Conservation (phyloP, 2,888 invertebrate species). For the Eupithecia inturbata region DNA sequence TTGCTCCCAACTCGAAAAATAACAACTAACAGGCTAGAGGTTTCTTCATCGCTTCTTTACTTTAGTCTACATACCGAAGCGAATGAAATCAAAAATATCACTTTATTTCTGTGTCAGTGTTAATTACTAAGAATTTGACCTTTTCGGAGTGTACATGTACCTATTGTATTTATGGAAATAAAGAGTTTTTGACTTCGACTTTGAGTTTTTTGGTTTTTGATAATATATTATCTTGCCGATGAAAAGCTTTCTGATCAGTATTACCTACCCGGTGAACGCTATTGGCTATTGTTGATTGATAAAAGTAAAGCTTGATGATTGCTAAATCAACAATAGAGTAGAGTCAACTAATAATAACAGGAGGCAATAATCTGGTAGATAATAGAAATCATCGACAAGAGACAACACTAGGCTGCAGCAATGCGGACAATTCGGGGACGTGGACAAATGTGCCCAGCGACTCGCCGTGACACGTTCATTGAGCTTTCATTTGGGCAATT, state of each 20-base stretch:
- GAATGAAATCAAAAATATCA: too few relatives aligned
- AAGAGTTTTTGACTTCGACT: too few relatives aligned
- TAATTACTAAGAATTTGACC: too few relatives aligned
- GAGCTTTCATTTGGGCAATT: slow-evolving; percentile 83
- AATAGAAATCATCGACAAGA: slow-evolving; percentile 47
- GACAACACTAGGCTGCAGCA: slow-evolving; percentile 71
- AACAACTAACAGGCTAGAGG: too few relatives aligned
- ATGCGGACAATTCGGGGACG: slow-evolving; percentile 81
- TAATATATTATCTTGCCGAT: background rate
- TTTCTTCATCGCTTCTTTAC: too few relatives aligned
- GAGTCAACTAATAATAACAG: background rate
- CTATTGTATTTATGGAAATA: too few relatives aligned
- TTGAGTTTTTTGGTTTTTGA: too few relatives aligned
- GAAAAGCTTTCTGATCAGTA: background rate
- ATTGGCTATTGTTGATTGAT: background rate
- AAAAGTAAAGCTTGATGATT: background rate
- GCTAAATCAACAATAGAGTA: background rate
- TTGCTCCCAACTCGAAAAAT: too few relatives aligned
- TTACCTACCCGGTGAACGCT: background rate
- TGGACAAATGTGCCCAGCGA: slow-evolving; percentile 80
- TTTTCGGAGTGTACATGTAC: too few relatives aligned
- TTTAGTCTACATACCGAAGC: too few relatives aligned
- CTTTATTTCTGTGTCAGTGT: too few relatives aligned
- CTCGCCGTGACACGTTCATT: slow-evolving; percentile 81
- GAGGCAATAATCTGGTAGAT: background rate